Evolutionary conservation across 2,888 invertebrate species (phyloP).

Genomic region (Tridacna crocea): DNA sequence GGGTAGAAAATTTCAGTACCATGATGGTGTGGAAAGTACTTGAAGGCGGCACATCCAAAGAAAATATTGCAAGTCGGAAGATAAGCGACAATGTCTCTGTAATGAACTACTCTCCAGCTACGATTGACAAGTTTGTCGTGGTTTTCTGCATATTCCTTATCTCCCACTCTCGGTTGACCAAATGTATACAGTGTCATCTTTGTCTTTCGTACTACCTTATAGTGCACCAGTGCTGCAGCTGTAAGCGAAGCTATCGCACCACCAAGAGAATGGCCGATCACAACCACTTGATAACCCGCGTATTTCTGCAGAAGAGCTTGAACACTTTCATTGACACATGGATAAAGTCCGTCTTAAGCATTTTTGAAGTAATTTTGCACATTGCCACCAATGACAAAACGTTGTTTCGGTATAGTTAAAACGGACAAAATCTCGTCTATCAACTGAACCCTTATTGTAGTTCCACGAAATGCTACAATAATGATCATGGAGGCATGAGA

Average conservation of each 20-base stretch:
- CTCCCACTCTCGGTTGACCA: slow-evolving; percentile 52
- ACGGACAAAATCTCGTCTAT: slow-evolving; percentile 25
- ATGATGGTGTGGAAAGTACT: slow-evolving; percentile 43
- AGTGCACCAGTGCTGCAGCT: slow-evolving; percentile 31
- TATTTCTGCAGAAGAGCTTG: slow-evolving; percentile 22
- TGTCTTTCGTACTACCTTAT: slow-evolving; percentile 15
- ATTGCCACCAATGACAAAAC: slow-evolving; percentile 35
- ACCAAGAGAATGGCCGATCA: slow-evolving; percentile 55
- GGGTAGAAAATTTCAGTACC: slow-evolving; percentile 48
- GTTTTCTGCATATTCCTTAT: slow-evolving; percentile 38
- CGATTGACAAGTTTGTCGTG: slow-evolving; percentile 39
- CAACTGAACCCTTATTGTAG: slow-evolving; percentile 16
- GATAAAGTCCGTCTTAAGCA: slow-evolving; percentile 42
- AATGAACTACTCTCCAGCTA: slow-evolving; percentile 57
- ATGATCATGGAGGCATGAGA: slow-evolving; percentile 29
- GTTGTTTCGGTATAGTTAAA: slow-evolving; percentile 6
- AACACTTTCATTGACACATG: slow-evolving; percentile 25
- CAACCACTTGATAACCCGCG: slow-evolving; percentile 34
- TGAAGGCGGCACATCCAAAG: slow-evolving; percentile 16
- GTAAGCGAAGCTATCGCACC: slow-evolving; percentile 48
- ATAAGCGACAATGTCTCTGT: slow-evolving; percentile 41
- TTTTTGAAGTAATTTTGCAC: slow-evolving; percentile 49
- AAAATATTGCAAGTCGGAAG: slow-evolving; percentile 31
- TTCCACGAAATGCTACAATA: slow-evolving; percentile 39
- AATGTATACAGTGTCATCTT: slow-evolving; percentile 43